Conservation (phyloP, 2,888 invertebrate species). For the Blastobasis adustella region DNA sequence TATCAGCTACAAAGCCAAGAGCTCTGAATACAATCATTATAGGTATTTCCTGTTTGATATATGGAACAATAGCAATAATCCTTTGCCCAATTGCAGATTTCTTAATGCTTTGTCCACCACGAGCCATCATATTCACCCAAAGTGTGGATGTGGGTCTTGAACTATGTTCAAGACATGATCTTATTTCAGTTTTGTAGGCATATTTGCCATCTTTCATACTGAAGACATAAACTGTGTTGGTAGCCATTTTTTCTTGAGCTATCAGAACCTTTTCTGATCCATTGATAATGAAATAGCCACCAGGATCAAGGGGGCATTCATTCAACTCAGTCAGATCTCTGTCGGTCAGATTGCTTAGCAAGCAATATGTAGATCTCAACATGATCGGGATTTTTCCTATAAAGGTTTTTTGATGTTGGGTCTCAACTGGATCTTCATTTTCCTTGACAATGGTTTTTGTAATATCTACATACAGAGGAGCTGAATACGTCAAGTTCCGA, state of each 20-base stretch:
- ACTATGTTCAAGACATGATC: constrained; percentile 82
- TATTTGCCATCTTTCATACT: constrained; percentile 99
- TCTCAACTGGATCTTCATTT: constrained; percentile 90
- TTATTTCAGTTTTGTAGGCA: constrained; percentile 98
- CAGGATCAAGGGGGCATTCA: constrained; percentile 99
- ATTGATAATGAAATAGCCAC: constrained; percentile 99
- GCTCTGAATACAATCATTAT: constrained; percentile 99
- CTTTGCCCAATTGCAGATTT: constrained; percentile 99
- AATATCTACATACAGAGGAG: constrained; percentile 98
- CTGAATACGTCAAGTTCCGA: constrained; percentile 97
- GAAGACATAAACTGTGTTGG: constrained; percentile 99
- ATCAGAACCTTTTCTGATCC: constrained; percentile 99
- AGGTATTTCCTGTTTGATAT: constrained; percentile 99
- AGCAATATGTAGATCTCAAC: constrained; percentile 97
- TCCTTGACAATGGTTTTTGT: constrained; percentile 96
- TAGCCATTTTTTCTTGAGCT: constrained; percentile 99
- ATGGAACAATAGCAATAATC: constrained; percentile 97
- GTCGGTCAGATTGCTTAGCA: constrained; percentile 95
- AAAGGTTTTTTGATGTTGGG: constrained; percentile 84
- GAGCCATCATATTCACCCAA: constrained; percentile 99
- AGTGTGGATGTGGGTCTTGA: constrained; percentile 97
- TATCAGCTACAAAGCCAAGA: constrained; percentile 98
- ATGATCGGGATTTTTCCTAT: constrained; percentile 98
- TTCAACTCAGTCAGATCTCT: constrained; percentile 99
- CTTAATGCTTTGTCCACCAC: constrained; percentile 98